These are phyloP conservation scores for Falco biarmicus DNA, from an alignment of 2,797 vertebrate genomes.

Conservation along the genomic window DNA sequence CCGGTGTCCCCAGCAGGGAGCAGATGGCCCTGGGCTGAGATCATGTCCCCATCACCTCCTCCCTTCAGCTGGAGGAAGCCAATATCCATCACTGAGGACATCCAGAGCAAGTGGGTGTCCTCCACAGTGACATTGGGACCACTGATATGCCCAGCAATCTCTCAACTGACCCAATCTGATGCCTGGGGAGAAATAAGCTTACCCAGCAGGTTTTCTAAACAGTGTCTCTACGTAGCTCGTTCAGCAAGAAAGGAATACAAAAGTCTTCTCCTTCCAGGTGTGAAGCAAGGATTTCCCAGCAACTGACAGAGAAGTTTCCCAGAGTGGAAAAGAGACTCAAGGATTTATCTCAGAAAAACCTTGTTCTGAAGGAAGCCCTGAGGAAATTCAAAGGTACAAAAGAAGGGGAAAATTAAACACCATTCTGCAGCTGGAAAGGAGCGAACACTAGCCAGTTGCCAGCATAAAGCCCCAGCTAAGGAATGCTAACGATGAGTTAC, in stretches of 20 bases:
- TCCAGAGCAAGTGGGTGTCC: neutral
- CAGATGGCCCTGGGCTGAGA: neutral
- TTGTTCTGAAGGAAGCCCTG: neutral
- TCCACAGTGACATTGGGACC: neutral
- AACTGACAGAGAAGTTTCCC: neutral
- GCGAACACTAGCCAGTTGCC: neutral
- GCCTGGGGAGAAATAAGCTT: neutral
- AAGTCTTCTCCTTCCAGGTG: neutral
- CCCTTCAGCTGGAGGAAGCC: neutral
- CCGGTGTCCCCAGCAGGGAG: neutral
- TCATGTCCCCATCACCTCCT: neutral
- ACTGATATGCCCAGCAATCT: too few species aligned
- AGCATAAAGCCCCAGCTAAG: neutral
- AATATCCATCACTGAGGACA: neutral
- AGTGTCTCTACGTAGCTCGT: neutral
- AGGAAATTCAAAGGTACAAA: neutral
- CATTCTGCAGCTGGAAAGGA: neutral
- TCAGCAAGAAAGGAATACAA: neutral
- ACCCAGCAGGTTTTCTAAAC: neutral
- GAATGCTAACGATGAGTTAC: neutral
- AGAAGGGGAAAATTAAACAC: neutral
- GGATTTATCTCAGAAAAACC: neutral
- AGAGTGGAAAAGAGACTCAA: neutral
- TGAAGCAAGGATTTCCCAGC: neutral
- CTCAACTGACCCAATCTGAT: neutral